Evolutionary conservation across 2,888 invertebrate genomes (phyloP).

Genomic region (Melanargia galathea): DNA sequence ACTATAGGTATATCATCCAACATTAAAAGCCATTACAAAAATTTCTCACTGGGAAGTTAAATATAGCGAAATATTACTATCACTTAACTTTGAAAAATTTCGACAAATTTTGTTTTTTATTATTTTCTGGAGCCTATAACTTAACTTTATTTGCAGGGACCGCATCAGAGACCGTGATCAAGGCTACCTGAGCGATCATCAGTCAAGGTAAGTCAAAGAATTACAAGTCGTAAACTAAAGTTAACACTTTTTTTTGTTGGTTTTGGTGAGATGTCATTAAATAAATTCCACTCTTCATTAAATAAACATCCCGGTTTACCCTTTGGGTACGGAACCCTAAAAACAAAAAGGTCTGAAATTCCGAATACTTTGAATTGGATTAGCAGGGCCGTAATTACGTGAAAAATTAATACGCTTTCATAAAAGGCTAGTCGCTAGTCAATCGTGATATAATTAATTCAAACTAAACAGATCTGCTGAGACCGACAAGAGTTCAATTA

Average conservation of each 20-base stretch:
- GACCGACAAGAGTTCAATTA: constrained; percentile 33
- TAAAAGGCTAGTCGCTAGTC: not conserved
- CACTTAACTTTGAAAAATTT: too few relatives aligned
- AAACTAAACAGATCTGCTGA: constrained; percentile 12
- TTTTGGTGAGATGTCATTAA: not conserved
- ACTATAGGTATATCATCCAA: too few relatives aligned
- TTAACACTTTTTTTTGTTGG: too few relatives aligned
- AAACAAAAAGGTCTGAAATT: too few relatives aligned
- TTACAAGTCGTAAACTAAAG: not conserved
- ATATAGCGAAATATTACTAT: too few relatives aligned
- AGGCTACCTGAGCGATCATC: constrained; percentile 91
- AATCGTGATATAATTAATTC: constrained; percentile 7
- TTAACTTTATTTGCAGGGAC: constrained; percentile 54
- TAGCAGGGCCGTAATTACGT: not conserved
- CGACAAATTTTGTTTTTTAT: not conserved
- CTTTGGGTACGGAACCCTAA: too few relatives aligned
- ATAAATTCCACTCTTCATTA: not conserved
- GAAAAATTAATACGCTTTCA: not conserved
- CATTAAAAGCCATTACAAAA: too few relatives aligned
- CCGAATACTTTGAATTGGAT: not conserved
- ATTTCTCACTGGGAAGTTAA: too few relatives aligned
- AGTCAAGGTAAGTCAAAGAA: constrained; percentile 83
- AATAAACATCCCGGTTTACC: too few relatives aligned
- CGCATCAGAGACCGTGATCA: constrained; percentile 72
- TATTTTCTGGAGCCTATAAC: not conserved